Base-by-base conservation (phyloP, 2,113 vertebrate genomes). In the Chamaea fasciata region DNA sequence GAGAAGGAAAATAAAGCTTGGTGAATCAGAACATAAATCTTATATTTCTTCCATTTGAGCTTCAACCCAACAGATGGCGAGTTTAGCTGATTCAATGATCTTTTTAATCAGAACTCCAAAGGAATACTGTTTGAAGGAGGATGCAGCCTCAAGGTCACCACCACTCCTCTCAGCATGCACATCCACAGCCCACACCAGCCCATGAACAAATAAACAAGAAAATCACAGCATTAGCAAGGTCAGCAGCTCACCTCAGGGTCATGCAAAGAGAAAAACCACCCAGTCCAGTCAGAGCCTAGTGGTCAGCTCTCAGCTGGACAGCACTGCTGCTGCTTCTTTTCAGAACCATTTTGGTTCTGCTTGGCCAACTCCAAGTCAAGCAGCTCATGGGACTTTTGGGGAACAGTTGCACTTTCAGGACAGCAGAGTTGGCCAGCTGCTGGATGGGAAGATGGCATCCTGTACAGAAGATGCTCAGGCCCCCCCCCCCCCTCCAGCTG, bases 101-200 rank as follows among this genome's bases (percentile, higher is more conserved):
- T 47, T 69, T 80, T 81, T 70, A 83, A 74, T 81, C 53, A 86
- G 30, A 63, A 42, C 31, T 83, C 55, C 42, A 83, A 41, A 80
- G 57, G 26, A 92, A 13, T 12, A 42, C 24, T 53, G 10, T 33
- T 50, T 41, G 28, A 44, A 85, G 41, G 24, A 76, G 27, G 9
- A 73, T 8, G 23, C 20, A 28, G 7, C 63, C n/a, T 83, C 35
- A 59, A 83, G 47, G 49, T 94, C 41, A 71, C 20, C 33, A 60
- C 20, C 1, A 5, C 76, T 26, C 31, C 55, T 27, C 27, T 39
- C 41, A 60, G 26, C 7, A 39, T 0, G 0, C 21, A 35, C 0
- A 0, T 24, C 55, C 50, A 44, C 4, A 56, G 17, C 1, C 0
- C 35, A 50, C 18, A 67, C 3, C 11, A 46, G 12, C 20, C 33